These are phyloP conservation scores for Brenthis ino DNA, from an alignment of 2,888 invertebrate genomes.

Conservation along the genomic window DNA sequence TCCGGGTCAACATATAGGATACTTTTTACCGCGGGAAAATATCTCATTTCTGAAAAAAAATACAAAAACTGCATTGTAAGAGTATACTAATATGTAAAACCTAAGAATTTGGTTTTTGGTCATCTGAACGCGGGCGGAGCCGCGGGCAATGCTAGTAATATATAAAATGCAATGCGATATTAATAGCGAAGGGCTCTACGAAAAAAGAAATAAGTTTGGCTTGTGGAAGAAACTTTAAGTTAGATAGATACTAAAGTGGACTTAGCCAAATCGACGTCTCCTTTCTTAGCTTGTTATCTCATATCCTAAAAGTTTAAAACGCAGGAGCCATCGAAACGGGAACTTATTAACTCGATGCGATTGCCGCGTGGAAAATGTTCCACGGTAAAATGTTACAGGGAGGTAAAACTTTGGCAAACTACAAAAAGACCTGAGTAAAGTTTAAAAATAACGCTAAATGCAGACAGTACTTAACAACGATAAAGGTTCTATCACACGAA, in stretches of 20 bases:
- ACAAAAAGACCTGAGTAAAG: constrained; percentile 73
- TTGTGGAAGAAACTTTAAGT: constrained; percentile 20
- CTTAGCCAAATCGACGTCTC: constrained; percentile 77
- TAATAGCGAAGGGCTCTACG: too few species aligned
- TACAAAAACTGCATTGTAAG: too few species aligned
- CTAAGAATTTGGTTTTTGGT: too few species aligned
- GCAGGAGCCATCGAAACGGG: constrained; percentile 78
- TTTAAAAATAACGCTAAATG: constrained; percentile 79
- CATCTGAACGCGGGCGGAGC: too few species aligned
- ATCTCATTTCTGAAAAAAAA: too few species aligned
- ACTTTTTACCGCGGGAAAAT: too few species aligned
- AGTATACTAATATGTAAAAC: too few species aligned
- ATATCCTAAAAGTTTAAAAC: constrained; percentile 82
- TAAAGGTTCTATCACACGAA: constrained; percentile 43
- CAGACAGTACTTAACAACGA: constrained; percentile 62
- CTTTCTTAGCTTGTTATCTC: constrained; percentile 81
- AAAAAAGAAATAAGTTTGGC: neutral
- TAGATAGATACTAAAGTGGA: constrained; percentile 54
- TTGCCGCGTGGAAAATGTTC: constrained; percentile 75
- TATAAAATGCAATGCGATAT: neutral
- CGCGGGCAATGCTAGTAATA: neutral
- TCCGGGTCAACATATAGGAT: too few species aligned
- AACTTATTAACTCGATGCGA: constrained; percentile 83
- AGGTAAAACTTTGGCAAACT: constrained; percentile 73
- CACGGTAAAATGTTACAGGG: constrained; percentile 80